A percentile compares a stretch with the other conserved stretches of the same genome.
These are phyloP conservation scores for Chauna torquata DNA, from an alignment of 2,113 vertebrate species.

Conservation along the genomic window DNA sequence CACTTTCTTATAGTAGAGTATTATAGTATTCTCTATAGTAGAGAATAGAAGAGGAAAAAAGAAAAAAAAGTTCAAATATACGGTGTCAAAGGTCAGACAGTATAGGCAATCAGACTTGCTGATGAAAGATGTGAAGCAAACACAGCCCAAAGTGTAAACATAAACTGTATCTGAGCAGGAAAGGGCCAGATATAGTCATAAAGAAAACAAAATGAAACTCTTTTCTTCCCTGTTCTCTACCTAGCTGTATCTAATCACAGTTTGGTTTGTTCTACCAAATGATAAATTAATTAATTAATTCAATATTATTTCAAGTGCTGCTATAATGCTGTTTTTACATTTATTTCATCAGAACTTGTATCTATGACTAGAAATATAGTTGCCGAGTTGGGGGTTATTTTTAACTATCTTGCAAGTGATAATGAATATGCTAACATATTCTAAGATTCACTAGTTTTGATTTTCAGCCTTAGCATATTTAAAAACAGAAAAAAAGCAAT, in stretches of 20 bases:
- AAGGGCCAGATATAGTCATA: not conserved
- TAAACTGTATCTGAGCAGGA: not conserved
- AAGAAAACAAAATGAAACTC: not conserved
- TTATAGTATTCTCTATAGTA: not conserved
- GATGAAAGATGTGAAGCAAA: not conserved
- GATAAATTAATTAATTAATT: not conserved
- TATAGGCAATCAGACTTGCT: not conserved
- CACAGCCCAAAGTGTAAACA: not conserved
- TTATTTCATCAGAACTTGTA: not conserved
- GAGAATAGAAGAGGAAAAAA: not conserved
- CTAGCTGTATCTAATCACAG: not conserved
- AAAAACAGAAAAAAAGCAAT: not conserved
- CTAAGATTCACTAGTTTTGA: not conserved
- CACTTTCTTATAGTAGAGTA: not conserved
- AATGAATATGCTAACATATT: not conserved
- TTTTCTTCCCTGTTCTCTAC: not conserved
- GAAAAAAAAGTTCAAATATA: not conserved
- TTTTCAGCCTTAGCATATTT: not conserved
- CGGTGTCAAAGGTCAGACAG: not conserved
- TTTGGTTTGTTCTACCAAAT: not conserved
- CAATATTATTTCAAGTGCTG: not conserved
- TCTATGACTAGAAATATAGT: not conserved
- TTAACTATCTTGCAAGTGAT: not conserved
- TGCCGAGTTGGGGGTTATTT: slow-evolving; percentile 1
- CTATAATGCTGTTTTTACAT: not conserved